Conservation (phyloP, 2,888 invertebrate species). For the Andricus quercusramuli region DNA sequence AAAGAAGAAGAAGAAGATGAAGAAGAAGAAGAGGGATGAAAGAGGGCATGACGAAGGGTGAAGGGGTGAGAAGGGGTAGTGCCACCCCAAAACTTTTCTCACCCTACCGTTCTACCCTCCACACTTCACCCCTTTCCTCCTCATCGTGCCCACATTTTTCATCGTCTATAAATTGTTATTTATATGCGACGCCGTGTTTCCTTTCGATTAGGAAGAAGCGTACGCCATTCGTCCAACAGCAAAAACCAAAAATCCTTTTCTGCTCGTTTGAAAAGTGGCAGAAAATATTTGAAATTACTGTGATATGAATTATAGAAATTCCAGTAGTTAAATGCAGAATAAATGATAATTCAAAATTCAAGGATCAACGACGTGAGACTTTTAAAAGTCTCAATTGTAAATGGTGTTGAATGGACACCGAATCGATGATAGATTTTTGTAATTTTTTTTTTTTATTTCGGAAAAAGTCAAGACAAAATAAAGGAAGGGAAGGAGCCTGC, state of each 20-base stretch:
- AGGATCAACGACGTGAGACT: too few species aligned
- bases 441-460: too few species aligned
- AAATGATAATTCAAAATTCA: too few species aligned
- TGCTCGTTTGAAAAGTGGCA: slow-evolving; percentile 42
- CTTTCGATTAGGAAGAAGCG: slow-evolving; percentile 70
- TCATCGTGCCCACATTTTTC: slow-evolving; percentile 71
- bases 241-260: slow-evolving; percentile 23
- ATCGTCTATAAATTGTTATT: slow-evolving; percentile 78
- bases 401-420: too few species aligned
- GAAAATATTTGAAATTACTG: not conserved
- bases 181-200: slow-evolving; percentile 75
- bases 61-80: too few species aligned
- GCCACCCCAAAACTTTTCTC: slow-evolving; percentile 47
- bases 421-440: too few species aligned
- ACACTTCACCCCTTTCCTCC: not conserved
- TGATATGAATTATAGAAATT: not conserved
- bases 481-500: too few species aligned
- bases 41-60: slow-evolving; percentile 24
- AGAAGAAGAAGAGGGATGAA: slow-evolving; percentile 43
- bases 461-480: too few species aligned
- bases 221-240: slow-evolving; percentile 46
- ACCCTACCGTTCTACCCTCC: slow-evolving; percentile 31
- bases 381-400: too few species aligned
- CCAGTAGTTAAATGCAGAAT: too few species aligned
- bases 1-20: slow-evolving; percentile 49